These are phyloP conservation scores for Myxocyprinus asiaticus DNA, from an alignment of 2,113 vertebrate genomes.

Conservation along the genomic window DNA sequence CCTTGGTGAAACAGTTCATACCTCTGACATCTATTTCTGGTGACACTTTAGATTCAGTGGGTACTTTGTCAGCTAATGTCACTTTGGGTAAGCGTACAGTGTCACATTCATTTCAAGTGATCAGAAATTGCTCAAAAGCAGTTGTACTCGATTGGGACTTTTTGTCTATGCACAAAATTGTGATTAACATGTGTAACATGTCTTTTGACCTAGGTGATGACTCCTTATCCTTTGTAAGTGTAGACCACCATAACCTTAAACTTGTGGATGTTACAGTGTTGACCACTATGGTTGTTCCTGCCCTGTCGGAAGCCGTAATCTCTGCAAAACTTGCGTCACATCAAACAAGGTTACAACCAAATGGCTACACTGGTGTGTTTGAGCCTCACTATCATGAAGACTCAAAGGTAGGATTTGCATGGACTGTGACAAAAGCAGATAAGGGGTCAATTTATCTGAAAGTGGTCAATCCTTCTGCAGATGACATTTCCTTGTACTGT, in stretches of 20 bases:
- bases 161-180: background rate
- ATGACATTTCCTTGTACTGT: background rate
- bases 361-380: no score
- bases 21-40: conserved; percentile 8
- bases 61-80: background rate
- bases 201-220: background rate
- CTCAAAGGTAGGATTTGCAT: no score
- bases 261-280: no score
- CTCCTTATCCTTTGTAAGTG: no score
- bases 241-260: no score
- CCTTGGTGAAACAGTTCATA: background rate
- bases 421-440: no score
- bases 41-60: conserved; percentile 7
- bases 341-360: no score
- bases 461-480: background rate
- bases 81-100: no score
- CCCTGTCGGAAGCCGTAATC: no score
- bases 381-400: no score
- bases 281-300: no score
- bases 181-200: background rate
- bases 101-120: conserved; percentile 3
- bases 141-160: conserved; percentile 9
- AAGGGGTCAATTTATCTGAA: background rate
- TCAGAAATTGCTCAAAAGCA: background rate
- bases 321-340: background rate